phyloP scores from a whole-genome alignment of 2,797 vertebrate genomes.

The Columba guinea region DNA sequence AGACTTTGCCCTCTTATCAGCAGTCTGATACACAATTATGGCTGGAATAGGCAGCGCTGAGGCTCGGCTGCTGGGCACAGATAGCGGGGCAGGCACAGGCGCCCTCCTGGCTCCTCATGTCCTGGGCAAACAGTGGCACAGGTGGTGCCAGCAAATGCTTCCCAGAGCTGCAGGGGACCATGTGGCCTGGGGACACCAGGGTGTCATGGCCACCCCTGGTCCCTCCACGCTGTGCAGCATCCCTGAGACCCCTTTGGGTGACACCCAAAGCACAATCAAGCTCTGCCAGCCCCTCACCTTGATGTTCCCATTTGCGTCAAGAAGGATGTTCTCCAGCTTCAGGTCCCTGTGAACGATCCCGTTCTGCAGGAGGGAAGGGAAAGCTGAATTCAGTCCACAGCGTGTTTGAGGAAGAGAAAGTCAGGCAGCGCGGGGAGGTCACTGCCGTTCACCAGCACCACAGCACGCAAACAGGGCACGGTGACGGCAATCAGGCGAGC shows the following conservation, averaged over 20 bases:
- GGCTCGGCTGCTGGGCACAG: not conserved
- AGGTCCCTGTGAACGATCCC: slow-evolving; percentile 95
- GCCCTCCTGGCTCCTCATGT: not conserved
- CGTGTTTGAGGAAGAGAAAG: not conserved
- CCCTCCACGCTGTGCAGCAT: accelerated
- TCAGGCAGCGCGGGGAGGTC: accelerated
- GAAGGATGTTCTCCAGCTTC: slow-evolving; percentile 97
- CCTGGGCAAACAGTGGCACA: accelerated
- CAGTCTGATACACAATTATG: not conserved
- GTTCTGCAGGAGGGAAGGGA: slow-evolving; percentile 78
- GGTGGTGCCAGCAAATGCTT: not conserved
- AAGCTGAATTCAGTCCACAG: accelerated
- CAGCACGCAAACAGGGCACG: accelerated
- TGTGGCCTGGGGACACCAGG: accelerated
- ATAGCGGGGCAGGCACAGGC: not conserved
- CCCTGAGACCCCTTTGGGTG: not conserved
- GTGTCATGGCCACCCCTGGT: accelerated
- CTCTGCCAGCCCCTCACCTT: slow-evolving; percentile 82
- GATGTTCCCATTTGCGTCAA: slow-evolving; percentile 89
- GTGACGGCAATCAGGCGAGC: not conserved
- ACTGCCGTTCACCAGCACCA: not conserved
- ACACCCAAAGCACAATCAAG: accelerated
- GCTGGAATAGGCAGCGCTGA: accelerated
- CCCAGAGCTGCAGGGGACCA: not conserved
- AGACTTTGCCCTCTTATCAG: slow-evolving; percentile 46